A percentile compares a stretch with the other conserved stretches of the same genome.
Evolutionary conservation across 2,888 invertebrate species (phyloP).

Genomic region (Andrena bucephala): DNA sequence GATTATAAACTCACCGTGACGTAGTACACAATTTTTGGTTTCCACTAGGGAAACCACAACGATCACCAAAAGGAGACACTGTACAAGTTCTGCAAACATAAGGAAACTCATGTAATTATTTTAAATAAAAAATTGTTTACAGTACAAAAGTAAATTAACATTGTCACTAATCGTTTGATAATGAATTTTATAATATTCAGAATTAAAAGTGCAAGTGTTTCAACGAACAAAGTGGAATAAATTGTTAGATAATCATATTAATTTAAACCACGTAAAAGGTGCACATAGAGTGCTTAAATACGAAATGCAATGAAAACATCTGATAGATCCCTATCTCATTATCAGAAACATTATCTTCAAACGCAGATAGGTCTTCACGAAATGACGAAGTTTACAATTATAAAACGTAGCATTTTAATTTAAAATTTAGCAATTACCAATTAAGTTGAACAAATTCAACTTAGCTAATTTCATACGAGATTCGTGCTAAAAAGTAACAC

Average conservation of each 20-base stretch:
- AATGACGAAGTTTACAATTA: not conserved
- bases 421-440: not conserved
- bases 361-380: not conserved
- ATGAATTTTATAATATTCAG: not conserved
- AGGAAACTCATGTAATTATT: constrained; percentile 35
- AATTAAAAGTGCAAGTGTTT: not conserved
- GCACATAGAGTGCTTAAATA: no score
- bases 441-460: not conserved
- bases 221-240: not conserved
- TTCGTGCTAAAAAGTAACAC: not conserved
- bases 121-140: not conserved
- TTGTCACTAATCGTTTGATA: not conserved
- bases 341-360: not conserved
- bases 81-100: constrained; percentile 52
- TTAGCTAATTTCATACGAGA: not conserved
- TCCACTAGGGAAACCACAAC: constrained; percentile 80
- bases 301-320: not conserved
- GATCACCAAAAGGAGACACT: constrained; percentile 75
- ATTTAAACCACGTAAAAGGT: not conserved
- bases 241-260: not conserved
- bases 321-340: not conserved
- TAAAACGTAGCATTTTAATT: not conserved
- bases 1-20: constrained; percentile 78
- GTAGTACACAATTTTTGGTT: constrained; percentile 79
- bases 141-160: no score